Conservation (phyloP, 2,113 vertebrate species). For the Marmota monax region DNA sequence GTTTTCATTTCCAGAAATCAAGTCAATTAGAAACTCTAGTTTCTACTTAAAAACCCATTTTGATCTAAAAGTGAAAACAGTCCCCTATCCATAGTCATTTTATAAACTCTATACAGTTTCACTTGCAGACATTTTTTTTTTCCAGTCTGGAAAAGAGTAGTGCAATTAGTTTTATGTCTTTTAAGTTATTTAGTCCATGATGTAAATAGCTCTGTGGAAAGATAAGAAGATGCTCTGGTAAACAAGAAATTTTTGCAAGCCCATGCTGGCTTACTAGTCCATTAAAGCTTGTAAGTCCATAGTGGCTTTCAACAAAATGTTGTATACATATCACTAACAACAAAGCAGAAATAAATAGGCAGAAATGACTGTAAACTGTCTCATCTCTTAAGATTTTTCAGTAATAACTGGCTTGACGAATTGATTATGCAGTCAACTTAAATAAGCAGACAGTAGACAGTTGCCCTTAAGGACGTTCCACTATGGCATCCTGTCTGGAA, state of each 20-base stretch:
- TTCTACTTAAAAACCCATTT: constrained; percentile 93
- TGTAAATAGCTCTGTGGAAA: constrained; percentile 91
- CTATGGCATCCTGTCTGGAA: constrained; percentile 88
- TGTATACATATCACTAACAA: constrained; percentile 83
- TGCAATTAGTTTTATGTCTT: constrained; percentile 95
- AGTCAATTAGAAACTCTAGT: constrained; percentile 91
- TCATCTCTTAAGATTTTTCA: constrained; percentile 87
- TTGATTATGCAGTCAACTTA: constrained; percentile 88
- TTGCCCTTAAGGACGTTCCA: constrained; percentile 89
- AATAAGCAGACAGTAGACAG: constrained; percentile 87
- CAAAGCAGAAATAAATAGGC: constrained; percentile 91
- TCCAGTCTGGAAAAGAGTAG: constrained; percentile 95
- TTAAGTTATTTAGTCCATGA: constrained; percentile 90
- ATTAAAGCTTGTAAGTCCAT: constrained; percentile 90
- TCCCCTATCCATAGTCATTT: constrained; percentile 86
- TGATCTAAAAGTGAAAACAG: constrained; percentile 92
- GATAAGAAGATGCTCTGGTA: constrained; percentile 92
- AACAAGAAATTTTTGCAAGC: constrained; percentile 92
- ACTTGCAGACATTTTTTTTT: constrained; percentile 90
- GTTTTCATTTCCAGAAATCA: constrained; percentile 89
- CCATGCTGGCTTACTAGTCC: constrained; percentile 89
- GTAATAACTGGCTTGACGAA: constrained; percentile 85
- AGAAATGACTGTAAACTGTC: constrained; percentile 90
- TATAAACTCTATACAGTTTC: constrained; percentile 88
- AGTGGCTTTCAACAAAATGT: constrained; percentile 88